Conservation (phyloP, 2,888 invertebrate genomes). For the Cephus sareptanus region DNA sequence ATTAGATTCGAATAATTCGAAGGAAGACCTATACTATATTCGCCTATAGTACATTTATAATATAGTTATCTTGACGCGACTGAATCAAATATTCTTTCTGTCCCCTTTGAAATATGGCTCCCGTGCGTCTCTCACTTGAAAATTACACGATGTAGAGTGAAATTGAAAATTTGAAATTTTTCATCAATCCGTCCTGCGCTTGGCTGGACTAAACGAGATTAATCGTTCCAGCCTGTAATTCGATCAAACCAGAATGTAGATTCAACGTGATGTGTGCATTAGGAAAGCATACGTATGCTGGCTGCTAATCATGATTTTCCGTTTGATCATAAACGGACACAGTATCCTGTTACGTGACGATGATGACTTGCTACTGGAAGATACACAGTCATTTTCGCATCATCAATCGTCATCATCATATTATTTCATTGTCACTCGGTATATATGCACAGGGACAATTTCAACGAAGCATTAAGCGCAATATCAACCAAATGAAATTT, state of each 20-base stretch:
- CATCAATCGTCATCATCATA: background rate
- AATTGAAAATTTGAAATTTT: background rate
- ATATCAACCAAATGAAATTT: background rate
- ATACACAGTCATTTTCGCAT: background rate
- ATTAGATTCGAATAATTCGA: background rate
- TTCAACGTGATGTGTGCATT: background rate
- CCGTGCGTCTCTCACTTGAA: background rate
- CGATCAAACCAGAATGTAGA: background rate
- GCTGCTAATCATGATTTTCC: background rate
- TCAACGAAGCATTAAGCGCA: background rate
- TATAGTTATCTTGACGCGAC: background rate
- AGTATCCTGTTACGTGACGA: background rate
- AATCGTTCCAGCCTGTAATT: background rate
- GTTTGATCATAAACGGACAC: background rate
- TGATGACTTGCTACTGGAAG: background rate
- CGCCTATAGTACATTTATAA: no score
- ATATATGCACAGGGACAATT: background rate
- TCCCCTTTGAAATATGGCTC: background rate
- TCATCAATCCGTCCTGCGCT: background rate
- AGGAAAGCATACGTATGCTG: background rate
- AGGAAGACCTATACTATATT: no score
- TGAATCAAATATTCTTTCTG: background rate
- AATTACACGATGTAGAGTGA: background rate
- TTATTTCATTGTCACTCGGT: background rate
- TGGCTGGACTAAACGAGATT: background rate